Conservation (phyloP, 2,888 invertebrate species). For the Fragum sueziense region DNA sequence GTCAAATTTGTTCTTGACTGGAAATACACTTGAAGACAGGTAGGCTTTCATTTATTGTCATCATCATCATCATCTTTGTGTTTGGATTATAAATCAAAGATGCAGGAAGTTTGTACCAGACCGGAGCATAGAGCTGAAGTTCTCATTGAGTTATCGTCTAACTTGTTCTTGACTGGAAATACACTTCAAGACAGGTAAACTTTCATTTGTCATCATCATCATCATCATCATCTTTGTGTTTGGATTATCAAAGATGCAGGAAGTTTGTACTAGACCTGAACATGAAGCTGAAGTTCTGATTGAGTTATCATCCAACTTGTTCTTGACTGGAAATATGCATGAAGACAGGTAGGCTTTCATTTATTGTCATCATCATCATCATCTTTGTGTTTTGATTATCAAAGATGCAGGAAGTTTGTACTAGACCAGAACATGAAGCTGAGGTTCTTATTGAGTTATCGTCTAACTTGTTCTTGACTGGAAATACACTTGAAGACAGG, state of each 20-base stretch:
- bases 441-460: conserved; percentile 44
- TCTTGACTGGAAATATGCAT: conserved; percentile 34
- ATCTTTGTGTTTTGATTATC: too few relatives aligned
- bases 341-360: conserved; percentile 27
- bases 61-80: too few relatives aligned
- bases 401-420: conserved; percentile 27
- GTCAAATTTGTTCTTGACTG: conserved; percentile 43
- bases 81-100: conserved; percentile 28
- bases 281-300: conserved; percentile 43
- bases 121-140: conserved; percentile 29
- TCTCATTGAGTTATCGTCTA: conserved; percentile 41
- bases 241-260: conserved; percentile 40
- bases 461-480: conserved; percentile 43
- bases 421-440: conserved; percentile 22
- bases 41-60: not conserved
- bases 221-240: too few relatives aligned
- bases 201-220: not conserved
- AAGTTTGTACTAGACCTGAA: not conserved
- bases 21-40: conserved; percentile 29
- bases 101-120: conserved; percentile 19
- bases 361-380: too few relatives aligned
- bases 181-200: conserved; percentile 28
- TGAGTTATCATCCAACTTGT: conserved; percentile 42
- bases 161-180: conserved; percentile 44
- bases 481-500: conserved; percentile 26